Evolutionary conservation across 2,113 vertebrate species (phyloP).

Genomic region (Scortum barcoo): DNA sequence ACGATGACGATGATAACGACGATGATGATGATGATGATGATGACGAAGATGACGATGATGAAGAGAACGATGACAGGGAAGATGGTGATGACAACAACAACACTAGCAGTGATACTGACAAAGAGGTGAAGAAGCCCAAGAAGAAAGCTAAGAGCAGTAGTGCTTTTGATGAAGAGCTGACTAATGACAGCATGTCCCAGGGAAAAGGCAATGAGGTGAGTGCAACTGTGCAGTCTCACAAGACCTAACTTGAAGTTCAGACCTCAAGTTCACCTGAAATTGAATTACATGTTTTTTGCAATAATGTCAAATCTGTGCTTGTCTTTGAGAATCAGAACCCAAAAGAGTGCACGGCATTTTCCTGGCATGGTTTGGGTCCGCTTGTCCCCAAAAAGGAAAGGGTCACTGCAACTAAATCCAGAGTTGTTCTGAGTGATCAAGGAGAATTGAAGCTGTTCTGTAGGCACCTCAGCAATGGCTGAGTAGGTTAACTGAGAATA

Average conservation of each 20-base stretch:
- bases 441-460: no score
- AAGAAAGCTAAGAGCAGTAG: conserved; percentile 88
- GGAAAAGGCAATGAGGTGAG: conserved; percentile 97
- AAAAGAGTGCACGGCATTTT: no score
- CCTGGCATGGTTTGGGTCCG: no score
- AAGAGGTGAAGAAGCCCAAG: conserved; percentile 89
- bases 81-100: conserved; percentile 83
- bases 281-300: neutral
- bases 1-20: conserved; percentile 86
- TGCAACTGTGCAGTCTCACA: neutral
- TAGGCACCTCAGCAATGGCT: no score
- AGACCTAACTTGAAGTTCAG: neutral
- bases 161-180: conserved; percentile 95
- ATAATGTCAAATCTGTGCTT: no score
- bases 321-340: no score
- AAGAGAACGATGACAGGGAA: conserved; percentile 84
- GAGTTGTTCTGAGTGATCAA: no score
- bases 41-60: conserved; percentile 86
- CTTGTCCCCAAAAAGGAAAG: no score
- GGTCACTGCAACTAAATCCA: no score
- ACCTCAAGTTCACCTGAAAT: neutral
- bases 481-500: no score
- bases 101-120: conserved; percentile 90
- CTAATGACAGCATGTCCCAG: conserved; percentile 98
- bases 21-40: conserved; percentile 86